phyloP scores from a whole-genome alignment of 1,140 invertebrate genomes.

The Cyphomyrmex costatus region DNA sequence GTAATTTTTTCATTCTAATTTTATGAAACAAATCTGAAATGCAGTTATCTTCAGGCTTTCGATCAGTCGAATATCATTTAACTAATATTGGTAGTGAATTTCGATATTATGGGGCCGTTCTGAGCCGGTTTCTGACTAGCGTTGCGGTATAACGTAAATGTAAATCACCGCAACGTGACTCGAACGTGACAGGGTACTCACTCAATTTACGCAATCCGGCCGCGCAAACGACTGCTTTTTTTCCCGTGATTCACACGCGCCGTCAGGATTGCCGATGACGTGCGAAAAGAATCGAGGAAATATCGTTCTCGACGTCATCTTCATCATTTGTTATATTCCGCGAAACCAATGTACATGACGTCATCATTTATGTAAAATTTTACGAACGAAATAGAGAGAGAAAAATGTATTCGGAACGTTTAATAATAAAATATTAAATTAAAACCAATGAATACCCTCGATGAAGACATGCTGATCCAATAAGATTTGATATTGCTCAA shows the following conservation, averaged over 20 bases:
- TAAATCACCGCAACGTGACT: conserved; percentile 24
- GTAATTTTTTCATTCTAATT: background rate
- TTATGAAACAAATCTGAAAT: background rate
- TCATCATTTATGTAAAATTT: background rate
- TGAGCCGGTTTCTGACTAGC: background rate
- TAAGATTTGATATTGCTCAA: no score
- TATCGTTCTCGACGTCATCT: background rate
- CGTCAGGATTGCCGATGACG: conserved; percentile 23
- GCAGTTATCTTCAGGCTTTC: background rate
- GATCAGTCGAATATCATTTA: background rate
- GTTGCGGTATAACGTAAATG: conserved; percentile 26
- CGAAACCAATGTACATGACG: background rate
- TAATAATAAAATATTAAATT: no score
- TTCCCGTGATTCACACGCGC: conserved; percentile 15
- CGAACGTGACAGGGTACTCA: background rate
- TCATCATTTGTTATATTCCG: background rate
- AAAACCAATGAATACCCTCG: no score
- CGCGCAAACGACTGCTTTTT: conserved; percentile 11
- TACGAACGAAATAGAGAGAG: no score
- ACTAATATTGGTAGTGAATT: background rate
- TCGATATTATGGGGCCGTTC: background rate
- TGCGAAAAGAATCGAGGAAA: background rate
- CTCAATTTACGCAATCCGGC: conserved; percentile 9
- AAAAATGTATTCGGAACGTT: background rate
- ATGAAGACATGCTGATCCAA: no score